Conservation (phyloP, 2,113 vertebrate species). For the Numida meleagris region DNA sequence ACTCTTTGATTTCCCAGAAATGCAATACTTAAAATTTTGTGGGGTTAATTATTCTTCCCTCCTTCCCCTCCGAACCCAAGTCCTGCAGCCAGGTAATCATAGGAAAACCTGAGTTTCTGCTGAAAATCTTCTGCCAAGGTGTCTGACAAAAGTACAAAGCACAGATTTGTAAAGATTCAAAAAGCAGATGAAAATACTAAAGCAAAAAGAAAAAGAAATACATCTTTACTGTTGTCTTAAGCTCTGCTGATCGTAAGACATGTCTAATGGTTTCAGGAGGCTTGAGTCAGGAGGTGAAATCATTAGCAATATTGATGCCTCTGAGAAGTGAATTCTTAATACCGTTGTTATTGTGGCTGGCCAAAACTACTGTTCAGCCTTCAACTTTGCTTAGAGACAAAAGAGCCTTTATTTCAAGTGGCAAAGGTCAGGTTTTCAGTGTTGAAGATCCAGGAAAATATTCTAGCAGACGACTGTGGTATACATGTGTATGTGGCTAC, state of each 20-base stretch:
- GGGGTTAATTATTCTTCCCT: background rate
- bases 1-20: background rate
- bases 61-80: background rate
- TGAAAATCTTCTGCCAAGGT: background rate
- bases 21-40: background rate
- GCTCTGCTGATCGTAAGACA: background rate
- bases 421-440: background rate
- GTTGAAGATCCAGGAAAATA: slow-evolving; percentile 8
- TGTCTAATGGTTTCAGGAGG: slow-evolving; percentile 52
- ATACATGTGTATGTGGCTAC: background rate
- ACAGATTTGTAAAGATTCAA: background rate
- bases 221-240: slow-evolving; percentile 16
- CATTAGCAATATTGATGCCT: slow-evolving; percentile 54
- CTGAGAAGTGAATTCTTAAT: slow-evolving; percentile 26
- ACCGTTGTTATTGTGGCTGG: background rate
- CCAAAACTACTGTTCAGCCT: slow-evolving; percentile 15
- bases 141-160: background rate
- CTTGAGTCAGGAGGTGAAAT: slow-evolving; percentile 33
- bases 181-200: background rate
- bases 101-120: background rate
- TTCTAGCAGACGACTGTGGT: background rate
- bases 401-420: slow-evolving; percentile 15
- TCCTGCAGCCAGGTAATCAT: background rate
- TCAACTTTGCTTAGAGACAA: background rate
- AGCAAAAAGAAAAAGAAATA: background rate